A percentile compares a stretch with the other conserved stretches of the same genome.
These are phyloP conservation scores for Caenorhabditis auriculariae DNA, from an alignment of 2,888 invertebrate genomes.

Conservation along the genomic window DNA sequence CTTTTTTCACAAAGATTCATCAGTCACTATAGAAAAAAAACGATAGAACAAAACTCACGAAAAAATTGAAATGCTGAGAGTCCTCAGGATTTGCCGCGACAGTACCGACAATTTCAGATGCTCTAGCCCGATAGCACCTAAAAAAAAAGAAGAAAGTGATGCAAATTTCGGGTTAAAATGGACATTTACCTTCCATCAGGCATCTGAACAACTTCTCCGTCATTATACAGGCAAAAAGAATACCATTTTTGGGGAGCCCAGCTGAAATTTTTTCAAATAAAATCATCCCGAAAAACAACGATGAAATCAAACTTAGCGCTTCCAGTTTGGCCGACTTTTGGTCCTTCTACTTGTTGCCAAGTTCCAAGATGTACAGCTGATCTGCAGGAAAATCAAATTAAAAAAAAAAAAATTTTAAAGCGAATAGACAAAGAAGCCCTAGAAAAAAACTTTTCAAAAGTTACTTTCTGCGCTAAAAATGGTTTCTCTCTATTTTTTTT, in stretches of 20 bases:
- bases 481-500: no score
- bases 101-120: slow-evolving; percentile 63
- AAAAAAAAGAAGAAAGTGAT: not conserved
- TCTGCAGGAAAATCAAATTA: slow-evolving; percentile 4
- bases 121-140: slow-evolving; percentile 27
- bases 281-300: not conserved
- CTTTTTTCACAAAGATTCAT: no score
- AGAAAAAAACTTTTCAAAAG: no score
- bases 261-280: slow-evolving; percentile 8
- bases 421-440: no score
- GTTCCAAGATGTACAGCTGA: slow-evolving; percentile 79
- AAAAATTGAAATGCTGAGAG: slow-evolving; percentile 79
- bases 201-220: slow-evolving; percentile 36
- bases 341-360: slow-evolving; percentile 70
- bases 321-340: slow-evolving; percentile 31
- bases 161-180: not conserved
- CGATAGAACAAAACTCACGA: slow-evolving; percentile 77
- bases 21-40: no score
- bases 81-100: slow-evolving; percentile 87
- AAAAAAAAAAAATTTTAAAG: not conserved
- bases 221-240: slow-evolving; percentile 22
- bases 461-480: no score
- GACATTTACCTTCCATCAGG: slow-evolving; percentile 22
- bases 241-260: slow-evolving; percentile 33
- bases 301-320: slow-evolving; percentile 3